These are phyloP conservation scores for Leucophenga montana DNA, from an alignment of 2,888 invertebrate species.

Conservation along the genomic window DNA sequence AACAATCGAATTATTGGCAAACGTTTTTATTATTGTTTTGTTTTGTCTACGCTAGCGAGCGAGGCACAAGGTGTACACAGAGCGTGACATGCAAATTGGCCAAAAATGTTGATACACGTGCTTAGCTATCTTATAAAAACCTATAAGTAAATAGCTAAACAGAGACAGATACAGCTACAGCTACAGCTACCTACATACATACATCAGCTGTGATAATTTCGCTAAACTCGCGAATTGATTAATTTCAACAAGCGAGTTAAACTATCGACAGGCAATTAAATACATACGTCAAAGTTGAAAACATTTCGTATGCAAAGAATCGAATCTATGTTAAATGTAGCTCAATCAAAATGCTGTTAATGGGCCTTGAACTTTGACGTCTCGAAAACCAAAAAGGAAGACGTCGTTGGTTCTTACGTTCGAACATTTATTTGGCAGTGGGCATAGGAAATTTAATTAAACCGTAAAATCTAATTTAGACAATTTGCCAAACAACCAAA, in stretches of 20 bases:
- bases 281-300: slow-evolving; percentile 23
- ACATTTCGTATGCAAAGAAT: neutral
- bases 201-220: neutral
- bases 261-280: neutral
- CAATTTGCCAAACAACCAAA: slow-evolving; percentile 9
- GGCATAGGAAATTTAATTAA: slow-evolving; percentile 24
- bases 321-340: neutral
- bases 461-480: neutral
- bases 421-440: slow-evolving; percentile 18
- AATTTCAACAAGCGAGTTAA: neutral
- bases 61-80: neutral
- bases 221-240: neutral
- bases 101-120: slow-evolving; percentile 3
- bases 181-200: neutral
- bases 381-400: neutral
- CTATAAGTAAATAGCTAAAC: neutral
- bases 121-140: neutral
- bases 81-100: neutral
- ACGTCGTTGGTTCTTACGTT: too few relatives aligned
- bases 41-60: too few relatives aligned
- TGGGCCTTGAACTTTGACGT: slow-evolving; percentile 21
- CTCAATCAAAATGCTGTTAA: slow-evolving; percentile 9
- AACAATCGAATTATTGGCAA: slow-evolving; percentile 9
- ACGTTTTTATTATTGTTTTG: slow-evolving; percentile 19
- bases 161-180: neutral